These are phyloP conservation scores for Meda fulgida DNA, from an alignment of 2,797 vertebrate species.

Conservation along the genomic window DNA sequence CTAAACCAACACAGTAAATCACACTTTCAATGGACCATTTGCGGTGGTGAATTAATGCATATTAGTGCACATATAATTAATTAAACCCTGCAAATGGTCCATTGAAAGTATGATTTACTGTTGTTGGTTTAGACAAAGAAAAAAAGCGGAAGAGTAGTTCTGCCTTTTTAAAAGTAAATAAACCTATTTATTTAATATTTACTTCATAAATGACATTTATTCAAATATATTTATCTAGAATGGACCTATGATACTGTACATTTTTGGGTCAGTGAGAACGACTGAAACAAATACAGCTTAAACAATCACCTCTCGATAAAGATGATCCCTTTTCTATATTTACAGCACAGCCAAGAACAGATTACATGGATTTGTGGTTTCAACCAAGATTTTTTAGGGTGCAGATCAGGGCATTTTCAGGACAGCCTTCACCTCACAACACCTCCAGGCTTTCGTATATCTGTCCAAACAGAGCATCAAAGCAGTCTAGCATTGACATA, in stretches of 20 bases:
- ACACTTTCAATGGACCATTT: no score
- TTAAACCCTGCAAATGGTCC: no score
- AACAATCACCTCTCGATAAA: background rate
- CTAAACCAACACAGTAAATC: no score
- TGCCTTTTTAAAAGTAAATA: no score
- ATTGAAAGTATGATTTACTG: no score
- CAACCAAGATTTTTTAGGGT: background rate
- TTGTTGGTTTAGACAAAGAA: background rate
- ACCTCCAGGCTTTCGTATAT: conserved; percentile 14
- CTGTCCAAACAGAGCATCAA: conserved; percentile 30
- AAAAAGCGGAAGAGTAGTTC: background rate
- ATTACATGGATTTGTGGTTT: conserved; percentile 4
- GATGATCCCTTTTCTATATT: background rate
- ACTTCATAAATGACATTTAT: background rate
- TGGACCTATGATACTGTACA: background rate
- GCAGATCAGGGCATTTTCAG: background rate
- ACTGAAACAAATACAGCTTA: background rate
- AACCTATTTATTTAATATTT: background rate
- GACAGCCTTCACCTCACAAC: background rate
- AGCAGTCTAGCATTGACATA: background rate
- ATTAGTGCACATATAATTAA: no score
- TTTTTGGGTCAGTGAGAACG: background rate
- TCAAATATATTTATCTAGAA: background rate
- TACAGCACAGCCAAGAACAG: background rate
- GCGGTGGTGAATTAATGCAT: no score